These are phyloP conservation scores for Sturmia bella DNA, from an alignment of 2,888 invertebrate genomes.

Conservation along the genomic window DNA sequence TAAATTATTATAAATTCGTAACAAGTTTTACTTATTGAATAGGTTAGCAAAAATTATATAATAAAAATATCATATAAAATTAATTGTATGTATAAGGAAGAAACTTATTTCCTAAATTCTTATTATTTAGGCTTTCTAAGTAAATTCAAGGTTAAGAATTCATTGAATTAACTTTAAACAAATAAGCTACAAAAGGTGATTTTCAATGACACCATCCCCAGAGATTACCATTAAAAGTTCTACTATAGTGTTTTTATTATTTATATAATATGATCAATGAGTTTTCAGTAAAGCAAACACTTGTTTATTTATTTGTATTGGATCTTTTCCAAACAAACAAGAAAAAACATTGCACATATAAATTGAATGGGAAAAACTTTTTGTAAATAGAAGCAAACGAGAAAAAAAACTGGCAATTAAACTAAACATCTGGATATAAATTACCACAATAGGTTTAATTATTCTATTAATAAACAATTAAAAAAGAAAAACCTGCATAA, in stretches of 20 bases:
- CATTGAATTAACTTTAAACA: not conserved
- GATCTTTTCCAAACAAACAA: slow-evolving; percentile 42
- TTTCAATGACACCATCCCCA: too few relatives aligned
- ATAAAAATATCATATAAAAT: too few relatives aligned
- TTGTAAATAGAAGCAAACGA: slow-evolving; percentile 28
- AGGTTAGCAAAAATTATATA: too few relatives aligned
- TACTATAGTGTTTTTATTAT: too few relatives aligned
- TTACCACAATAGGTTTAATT: slow-evolving; percentile 51
- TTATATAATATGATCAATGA: slow-evolving; percentile 6
- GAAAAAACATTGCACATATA: slow-evolving; percentile 10
- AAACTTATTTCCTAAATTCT: too few relatives aligned
- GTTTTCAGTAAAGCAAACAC: slow-evolving; percentile 20
- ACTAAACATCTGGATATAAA: slow-evolving; percentile 62
- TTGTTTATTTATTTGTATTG: slow-evolving; percentile 34
- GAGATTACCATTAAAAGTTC: too few relatives aligned
- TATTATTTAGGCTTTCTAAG: too few relatives aligned
- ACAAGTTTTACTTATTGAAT: too few relatives aligned
- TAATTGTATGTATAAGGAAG: too few relatives aligned
- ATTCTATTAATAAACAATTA: slow-evolving; percentile 57
- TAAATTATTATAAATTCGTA: too few relatives aligned
- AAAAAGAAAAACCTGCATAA: slow-evolving; percentile 25
- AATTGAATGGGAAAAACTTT: slow-evolving; percentile 30
- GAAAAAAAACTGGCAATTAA: slow-evolving; percentile 43
- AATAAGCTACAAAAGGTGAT: not conserved
- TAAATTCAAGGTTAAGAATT: not conserved